Conservation (phyloP, 2,888 invertebrate species). For the Magallana nippona region DNA sequence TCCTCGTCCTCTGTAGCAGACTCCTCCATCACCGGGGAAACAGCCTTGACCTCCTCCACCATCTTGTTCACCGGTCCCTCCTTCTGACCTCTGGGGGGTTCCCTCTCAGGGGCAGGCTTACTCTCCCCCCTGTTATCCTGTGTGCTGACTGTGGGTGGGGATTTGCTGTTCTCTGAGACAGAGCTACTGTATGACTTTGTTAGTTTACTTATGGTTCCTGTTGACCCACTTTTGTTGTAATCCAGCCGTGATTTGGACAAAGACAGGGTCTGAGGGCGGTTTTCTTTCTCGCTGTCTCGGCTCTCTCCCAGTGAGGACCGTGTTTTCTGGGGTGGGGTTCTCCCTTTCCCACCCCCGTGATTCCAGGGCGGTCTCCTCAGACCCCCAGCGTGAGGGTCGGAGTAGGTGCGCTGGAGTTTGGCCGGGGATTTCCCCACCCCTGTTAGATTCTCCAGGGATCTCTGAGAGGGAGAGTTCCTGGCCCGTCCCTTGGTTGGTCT, state of each 20-base stretch:
- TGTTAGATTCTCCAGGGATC: conserved; percentile 69
- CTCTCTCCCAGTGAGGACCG: conserved; percentile 52
- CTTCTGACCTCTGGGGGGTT: neutral
- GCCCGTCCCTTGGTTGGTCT: conserved; percentile 83
- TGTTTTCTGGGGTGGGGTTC: conserved; percentile 38
- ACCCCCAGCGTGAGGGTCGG: conserved; percentile 63
- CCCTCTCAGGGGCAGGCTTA: neutral
- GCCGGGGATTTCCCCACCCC: conserved; percentile 53
- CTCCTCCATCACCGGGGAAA: conserved; percentile 39
- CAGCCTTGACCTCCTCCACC: neutral
- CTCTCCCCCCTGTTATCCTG: neutral
- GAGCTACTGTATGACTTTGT: conserved; percentile 28
- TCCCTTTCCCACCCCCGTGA: conserved; percentile 25
- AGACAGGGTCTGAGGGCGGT: conserved; percentile 57
- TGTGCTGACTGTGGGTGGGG: neutral
- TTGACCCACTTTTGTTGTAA: conserved; percentile 4
- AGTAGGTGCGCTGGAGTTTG: conserved; percentile 65
- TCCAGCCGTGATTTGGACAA: neutral
- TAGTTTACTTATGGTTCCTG: neutral
- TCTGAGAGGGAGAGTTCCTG: conserved; percentile 73
- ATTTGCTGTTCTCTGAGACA: neutral
- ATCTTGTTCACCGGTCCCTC: conserved; percentile 1
- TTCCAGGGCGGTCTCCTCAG: conserved; percentile 39
- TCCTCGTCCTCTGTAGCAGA: conserved; percentile 54
- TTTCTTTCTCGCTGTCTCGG: conserved; percentile 75